Percentiles rank a stretch among this genome's conserved stretches.
Conservation (phyloP, 2,113 vertebrate genomes). For the Gasterosteus aculeatus region DNA sequence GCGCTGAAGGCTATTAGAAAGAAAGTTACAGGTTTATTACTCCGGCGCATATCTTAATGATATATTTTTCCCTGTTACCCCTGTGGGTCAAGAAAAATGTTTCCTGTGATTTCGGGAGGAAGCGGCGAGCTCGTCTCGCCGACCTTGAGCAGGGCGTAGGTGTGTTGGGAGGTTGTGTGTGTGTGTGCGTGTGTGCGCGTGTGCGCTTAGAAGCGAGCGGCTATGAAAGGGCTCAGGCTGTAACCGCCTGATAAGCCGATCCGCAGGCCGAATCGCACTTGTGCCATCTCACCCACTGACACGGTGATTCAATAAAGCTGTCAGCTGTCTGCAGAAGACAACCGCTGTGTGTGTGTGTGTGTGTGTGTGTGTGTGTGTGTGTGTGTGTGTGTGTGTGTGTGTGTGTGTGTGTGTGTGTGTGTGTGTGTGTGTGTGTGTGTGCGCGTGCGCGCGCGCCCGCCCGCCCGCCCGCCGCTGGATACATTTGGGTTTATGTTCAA, state of each 20-base stretch:
- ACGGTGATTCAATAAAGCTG: constrained; percentile 57
- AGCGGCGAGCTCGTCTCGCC: neutral
- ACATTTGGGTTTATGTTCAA: neutral
- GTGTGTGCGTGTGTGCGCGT: constrained; percentile 21
- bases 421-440: constrained; percentile 7
- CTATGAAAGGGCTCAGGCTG: constrained; percentile 40
- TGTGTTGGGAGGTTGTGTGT: neutral
- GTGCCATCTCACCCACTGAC: constrained; percentile 62
- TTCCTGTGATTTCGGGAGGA: neutral
- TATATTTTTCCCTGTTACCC: neutral
- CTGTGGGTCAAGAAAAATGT: neutral
- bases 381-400: constrained; percentile 7
- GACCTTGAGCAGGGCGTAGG: constrained; percentile 45
- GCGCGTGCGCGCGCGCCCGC: no score
- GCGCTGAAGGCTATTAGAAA: neutral
- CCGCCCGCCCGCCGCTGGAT: no score
- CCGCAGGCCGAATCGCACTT: constrained; percentile 41
- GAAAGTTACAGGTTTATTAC: neutral
- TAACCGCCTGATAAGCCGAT: constrained; percentile 63
- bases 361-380: constrained; percentile 5
- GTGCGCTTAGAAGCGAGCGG: constrained; percentile 14
- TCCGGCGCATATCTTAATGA: neutral
- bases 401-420: constrained; percentile 7
- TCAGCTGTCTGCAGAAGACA: constrained; percentile 35
- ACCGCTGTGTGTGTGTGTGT: constrained; percentile 1